Conservation (phyloP, 2,888 invertebrate genomes). For the Perdita meconis region DNA sequence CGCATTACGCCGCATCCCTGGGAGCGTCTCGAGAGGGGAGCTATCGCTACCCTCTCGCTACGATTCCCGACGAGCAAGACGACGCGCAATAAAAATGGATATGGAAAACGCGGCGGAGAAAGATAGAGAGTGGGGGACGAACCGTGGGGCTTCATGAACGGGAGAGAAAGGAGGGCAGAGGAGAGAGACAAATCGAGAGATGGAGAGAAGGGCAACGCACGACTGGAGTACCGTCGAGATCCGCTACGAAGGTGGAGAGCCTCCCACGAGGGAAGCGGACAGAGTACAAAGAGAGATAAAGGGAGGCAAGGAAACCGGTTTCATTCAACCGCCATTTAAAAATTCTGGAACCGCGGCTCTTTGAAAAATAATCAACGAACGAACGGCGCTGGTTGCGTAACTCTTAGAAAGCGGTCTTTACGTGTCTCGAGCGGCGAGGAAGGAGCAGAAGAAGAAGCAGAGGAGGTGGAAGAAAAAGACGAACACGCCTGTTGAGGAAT, state of each 20-base stretch:
- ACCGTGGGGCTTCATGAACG: neutral
- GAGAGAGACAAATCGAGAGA: neutral
- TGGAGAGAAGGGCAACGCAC: conserved; percentile 41
- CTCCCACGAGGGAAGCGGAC: conserved; percentile 57
- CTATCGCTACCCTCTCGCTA: conserved; percentile 40
- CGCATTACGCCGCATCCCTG: conserved; percentile 53
- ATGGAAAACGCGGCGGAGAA: conserved; percentile 23
- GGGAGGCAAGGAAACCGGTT: conserved; percentile 78
- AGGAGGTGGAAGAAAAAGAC: conserved; percentile 33
- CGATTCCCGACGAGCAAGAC: conserved; percentile 37
- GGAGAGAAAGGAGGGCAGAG: neutral
- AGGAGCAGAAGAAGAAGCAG: conserved; percentile 26
- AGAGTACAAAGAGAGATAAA: conserved; percentile 34
- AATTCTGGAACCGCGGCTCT: conserved; percentile 78
- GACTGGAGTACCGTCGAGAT: conserved; percentile 56
- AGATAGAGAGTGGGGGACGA: neutral
- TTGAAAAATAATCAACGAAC: conserved; percentile 83
- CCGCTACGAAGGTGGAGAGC: conserved; percentile 62
- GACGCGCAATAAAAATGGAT: conserved; percentile 22
- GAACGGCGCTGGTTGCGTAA: conserved; percentile 80
- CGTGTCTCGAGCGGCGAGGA: conserved; percentile 34
- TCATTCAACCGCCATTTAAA: conserved; percentile 83
- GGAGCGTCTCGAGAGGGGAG: conserved; percentile 51
- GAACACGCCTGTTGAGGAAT: conserved; percentile 14
- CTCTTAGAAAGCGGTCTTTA: conserved; percentile 77